phyloP scores from a whole-genome alignment of 2,113 vertebrate species.

The Struthidea cinerea region DNA sequence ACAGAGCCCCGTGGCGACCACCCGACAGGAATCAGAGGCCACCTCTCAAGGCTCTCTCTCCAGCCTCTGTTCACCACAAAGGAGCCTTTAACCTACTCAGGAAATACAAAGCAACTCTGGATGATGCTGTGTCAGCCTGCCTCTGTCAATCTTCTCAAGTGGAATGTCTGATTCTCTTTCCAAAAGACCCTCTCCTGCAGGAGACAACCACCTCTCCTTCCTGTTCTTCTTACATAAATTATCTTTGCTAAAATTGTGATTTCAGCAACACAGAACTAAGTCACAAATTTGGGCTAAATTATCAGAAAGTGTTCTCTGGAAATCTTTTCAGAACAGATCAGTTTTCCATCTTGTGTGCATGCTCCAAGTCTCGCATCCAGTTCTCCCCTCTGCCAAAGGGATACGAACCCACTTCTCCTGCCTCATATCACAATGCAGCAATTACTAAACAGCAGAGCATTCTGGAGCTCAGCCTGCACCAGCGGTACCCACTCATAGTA shows the following conservation, averaged over 20 bases:
- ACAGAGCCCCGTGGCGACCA: neutral
- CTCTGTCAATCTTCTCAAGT: neutral
- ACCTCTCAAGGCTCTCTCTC: neutral
- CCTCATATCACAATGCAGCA: rapidly evolving
- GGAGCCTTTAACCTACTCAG: neutral
- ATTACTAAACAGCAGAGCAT: neutral
- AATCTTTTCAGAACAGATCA: neutral
- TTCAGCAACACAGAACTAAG: neutral
- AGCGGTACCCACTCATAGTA: neutral
- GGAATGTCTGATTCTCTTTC: neutral
- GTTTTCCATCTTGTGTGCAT: neutral
- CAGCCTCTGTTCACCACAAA: neutral
- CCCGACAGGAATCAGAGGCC: neutral
- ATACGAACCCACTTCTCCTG: neutral
- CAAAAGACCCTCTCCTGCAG: neutral
- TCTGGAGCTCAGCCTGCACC: neutral
- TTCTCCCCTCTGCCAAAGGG: neutral
- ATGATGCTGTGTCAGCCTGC: neutral
- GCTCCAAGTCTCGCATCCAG: neutral
- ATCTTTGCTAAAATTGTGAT: neutral
- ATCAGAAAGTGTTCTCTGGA: neutral
- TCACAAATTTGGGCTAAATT: neutral
- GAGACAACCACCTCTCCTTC: neutral
- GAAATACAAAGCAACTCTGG: neutral
- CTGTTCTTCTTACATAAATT: neutral